phyloP scores from a whole-genome alignment of 2,113 vertebrate species.

The Tupaia tana region DNA sequence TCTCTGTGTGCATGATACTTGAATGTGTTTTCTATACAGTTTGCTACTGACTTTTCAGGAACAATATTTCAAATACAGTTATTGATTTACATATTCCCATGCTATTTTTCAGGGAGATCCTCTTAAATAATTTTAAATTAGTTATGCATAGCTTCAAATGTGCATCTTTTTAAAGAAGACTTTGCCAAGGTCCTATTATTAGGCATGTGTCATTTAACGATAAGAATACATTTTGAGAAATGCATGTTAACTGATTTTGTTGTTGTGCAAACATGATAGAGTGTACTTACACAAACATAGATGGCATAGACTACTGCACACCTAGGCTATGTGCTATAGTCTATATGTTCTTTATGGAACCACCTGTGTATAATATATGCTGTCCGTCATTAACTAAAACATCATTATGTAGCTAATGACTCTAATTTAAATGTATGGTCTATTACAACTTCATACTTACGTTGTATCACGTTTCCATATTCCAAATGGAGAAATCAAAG shows the following conservation, averaged over 20 bases:
- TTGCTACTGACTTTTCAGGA: background rate
- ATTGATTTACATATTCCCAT: background rate
- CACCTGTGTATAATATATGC: too few species aligned
- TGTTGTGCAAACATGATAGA: too few species aligned
- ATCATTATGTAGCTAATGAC: too few species aligned
- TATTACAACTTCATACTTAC: background rate
- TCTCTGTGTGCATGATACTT: background rate
- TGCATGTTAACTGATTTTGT: too few species aligned
- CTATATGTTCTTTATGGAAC: too few species aligned
- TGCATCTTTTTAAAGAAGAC: constrained; percentile 1
- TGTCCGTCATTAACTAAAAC: too few species aligned
- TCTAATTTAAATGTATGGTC: background rate
- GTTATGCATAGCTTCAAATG: background rate
- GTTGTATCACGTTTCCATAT: background rate
- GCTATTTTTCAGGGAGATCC: background rate
- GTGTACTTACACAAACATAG: too few species aligned
- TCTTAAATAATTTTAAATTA: constrained; percentile 40
- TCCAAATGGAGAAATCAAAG: constrained; percentile 38
- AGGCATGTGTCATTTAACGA: background rate
- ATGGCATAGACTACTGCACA: too few species aligned
- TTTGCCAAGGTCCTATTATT: background rate
- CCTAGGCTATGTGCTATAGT: too few species aligned
- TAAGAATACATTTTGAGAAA: too few species aligned
- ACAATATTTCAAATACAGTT: background rate
- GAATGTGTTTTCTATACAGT: background rate